Base-by-base conservation (phyloP, 1,140 invertebrate species). In the Calycopis cecrops region DNA sequence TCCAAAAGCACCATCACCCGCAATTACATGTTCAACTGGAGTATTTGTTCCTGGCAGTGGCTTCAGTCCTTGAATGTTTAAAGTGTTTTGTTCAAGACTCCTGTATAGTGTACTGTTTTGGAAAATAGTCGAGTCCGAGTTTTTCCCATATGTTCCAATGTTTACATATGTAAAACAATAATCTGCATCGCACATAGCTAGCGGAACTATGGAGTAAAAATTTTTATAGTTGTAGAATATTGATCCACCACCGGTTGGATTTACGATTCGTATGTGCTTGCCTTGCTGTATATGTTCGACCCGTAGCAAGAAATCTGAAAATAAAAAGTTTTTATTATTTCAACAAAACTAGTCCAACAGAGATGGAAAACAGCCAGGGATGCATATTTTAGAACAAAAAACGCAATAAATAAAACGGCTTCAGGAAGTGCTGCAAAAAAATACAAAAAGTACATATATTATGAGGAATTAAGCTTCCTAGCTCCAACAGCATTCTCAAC, bases 1-100 rank as follows among this genome's bases (percentile, higher is more conserved):
- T 52, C 59, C 59, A 60, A 60, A 56, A 12, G 53, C 53, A 55
- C 53, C 58, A 55, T 60, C 59, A 52, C 53, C 57, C 14, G 53
- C 51, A 48, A 59, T 59, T 28, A 59, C 57, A 49, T 59, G 42
- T 49, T 53, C 33, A 53, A 53, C 57, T 48, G 50, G 40, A 59
- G 11, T 59, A 59, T 59, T 54, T 49, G 48, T 50, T 44, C 35
- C 54, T 33, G 49, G 50, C n/a, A 61, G 14, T 34, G 59, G 54
- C 42, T 40, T 44, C 10, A 21, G 49, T 17, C 17, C 17, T 35
- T 50, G 59, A 34, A 61, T 54, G 50, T 57, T 35, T 35, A 57
- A 44, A 48, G 33, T 47, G 33, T 52, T 17, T 35, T 51, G n/a
- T 48, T 60, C 21, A 28, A 60, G 44, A 10, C 50, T 54, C n/a